Evolutionary conservation across 2,888 invertebrate genomes (phyloP), one percentile per base, ranked within the genome.

Genomic region (Euproctis similis): DNA sequence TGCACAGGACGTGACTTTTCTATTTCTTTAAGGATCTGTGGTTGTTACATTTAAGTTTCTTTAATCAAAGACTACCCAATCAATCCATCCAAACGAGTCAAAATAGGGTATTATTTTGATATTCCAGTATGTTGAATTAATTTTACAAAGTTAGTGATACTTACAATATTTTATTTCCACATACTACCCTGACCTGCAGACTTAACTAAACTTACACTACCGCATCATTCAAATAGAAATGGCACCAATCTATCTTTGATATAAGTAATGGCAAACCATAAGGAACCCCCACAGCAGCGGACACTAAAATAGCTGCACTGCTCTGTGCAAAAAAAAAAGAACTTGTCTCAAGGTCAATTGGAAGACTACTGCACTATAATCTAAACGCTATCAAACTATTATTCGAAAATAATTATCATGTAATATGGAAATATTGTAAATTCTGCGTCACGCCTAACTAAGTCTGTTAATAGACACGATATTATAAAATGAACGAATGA

Each of bases 181-280:
- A 65, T 65, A n/a, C 78, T 81, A 82, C 82, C 82, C 84, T 84
- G 82, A 78, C 82, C 82, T 64, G 77, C 78, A 74, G 76, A 78
- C 82, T 75, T 80, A 82, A 74, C 78, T 82, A 71, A 76, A 68
- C 82, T 78, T 80, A 84, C 74, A 45, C 80, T 81, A 80, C 75
- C 80, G 62, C 78, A 62, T 81, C 80, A 67, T 78, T 69, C 75
- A 82, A 70, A 77, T 67, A 77, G 77, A 80, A 81, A 84, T 84
- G 84, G 84, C 84, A 84, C 84, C 84, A 78, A 82, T 78, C 82
- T 82, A 82, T 84, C 84, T 84, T 84, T 84, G 84, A 84, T 84
- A 84, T 82, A 69, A 75, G 67, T 69, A 82, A 84, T 84, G 82
- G 84, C 82, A 84, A 82, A 73, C 81, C 80, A 75, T 75, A 80